Evolutionary conservation across 64 coral and sea anemone species (phyloP), one percentile per base, ranked within the genome.

Genomic region (Actinia tenebrosa): DNA sequence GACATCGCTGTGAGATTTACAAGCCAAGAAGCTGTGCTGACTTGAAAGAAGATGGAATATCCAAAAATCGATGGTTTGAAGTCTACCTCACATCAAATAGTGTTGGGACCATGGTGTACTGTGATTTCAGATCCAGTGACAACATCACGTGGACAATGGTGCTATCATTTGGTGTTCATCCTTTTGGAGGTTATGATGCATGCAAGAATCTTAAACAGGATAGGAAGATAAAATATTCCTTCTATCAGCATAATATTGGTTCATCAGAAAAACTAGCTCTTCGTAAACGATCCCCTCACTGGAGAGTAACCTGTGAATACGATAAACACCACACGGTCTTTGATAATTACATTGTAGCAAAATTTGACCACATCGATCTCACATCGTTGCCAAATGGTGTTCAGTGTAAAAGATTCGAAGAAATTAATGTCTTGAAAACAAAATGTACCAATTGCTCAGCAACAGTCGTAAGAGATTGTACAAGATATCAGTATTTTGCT

Each of bases 91-190:
- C 0, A 66, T 2, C 16, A 7, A 66, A 19, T 0, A 66, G 63
- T 19, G 6, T 0, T 1, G 20, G 7, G 4, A 22, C 1, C 63
- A 3, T 22, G 2, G 22, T 66, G 63, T 66, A 22, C 22, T 66
- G 63, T 66, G 63, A 66, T 19, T 66, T 66, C 3, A 66, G 22
- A 19, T 66, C 63, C 14, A 0, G 63, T 66, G 63, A 66, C 19
- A 66, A 66, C 63, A 66, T 66, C 63, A 66, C 63, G 17, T 66
- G 63, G 63, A 66, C 63, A 66, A 22, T 66, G 63, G 63, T 66
- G 63, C 16, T 0, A 19, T 66, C 63, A 22, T 66, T 20, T 66
- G 0, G 22, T 5, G 2, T 23, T 66, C 17, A 8, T 5, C 3
- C 0, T 66, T 66, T 5, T 0, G 6, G 4, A 5, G 63, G 17